phyloP scores from a whole-genome alignment of 30 jellyfish, hydroid and myxozoan genomes.

The Aurelia sp. region DNA sequence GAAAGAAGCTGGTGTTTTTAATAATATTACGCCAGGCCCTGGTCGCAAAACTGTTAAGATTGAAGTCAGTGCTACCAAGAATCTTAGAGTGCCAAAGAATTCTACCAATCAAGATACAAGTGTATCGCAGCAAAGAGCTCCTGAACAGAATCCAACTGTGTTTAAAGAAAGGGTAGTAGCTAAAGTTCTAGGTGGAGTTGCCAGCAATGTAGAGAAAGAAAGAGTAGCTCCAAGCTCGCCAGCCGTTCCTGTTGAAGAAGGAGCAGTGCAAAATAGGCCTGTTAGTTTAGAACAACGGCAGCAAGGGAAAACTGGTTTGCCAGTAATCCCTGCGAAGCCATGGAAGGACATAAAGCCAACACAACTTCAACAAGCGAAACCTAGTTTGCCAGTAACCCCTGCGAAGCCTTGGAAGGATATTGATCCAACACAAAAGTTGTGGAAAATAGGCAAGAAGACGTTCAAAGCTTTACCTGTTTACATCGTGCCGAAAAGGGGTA shows the following conservation, averaged over 20 bases:
- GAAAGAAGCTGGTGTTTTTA: slow-evolving; percentile 17
- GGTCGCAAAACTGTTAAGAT: slow-evolving; percentile 17
- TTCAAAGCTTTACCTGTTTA: background rate
- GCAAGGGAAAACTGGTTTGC: background rate
- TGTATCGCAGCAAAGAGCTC: background rate
- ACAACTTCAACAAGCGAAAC: background rate
- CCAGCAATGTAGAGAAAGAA: background rate
- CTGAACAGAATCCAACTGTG: background rate
- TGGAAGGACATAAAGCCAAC: background rate
- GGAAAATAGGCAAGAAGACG: slow-evolving; percentile 1
- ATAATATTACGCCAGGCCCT: background rate
- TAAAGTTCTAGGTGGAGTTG: background rate
- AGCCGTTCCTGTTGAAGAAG: background rate
- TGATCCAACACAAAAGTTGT: background rate
- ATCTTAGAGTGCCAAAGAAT: too few relatives aligned
- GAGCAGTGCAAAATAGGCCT: background rate
- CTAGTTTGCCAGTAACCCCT: background rate
- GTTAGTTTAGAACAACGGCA: background rate
- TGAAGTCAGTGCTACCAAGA: slow-evolving; percentile 22
- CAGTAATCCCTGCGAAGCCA: background rate
- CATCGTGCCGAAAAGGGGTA: background rate
- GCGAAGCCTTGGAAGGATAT: background rate
- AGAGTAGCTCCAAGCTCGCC: too few relatives aligned
- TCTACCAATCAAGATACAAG: too few relatives aligned
- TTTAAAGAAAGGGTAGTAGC: background rate